Percentiles rank a stretch among this genome's conserved stretches.
Conservation (phyloP, 2,888 invertebrate genomes). For the Caenorhabditis afra region DNA sequence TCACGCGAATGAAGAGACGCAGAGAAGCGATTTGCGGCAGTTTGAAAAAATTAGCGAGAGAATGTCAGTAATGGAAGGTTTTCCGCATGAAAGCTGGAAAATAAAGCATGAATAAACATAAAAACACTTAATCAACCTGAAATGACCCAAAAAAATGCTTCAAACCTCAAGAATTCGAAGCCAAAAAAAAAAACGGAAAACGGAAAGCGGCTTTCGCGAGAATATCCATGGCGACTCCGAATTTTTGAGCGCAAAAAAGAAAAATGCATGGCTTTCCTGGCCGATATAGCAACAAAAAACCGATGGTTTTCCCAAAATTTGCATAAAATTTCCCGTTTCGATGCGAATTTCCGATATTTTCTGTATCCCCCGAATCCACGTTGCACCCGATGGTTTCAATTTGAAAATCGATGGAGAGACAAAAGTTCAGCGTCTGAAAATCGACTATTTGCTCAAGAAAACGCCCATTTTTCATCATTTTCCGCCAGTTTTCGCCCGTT, state of each 20-base stretch:
- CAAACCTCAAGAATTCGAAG: no score
- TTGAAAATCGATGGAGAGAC: not conserved
- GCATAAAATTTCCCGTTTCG: not conserved
- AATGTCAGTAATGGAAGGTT: not conserved
- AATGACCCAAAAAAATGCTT: no score
- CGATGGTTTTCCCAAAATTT: no score
- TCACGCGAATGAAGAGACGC: constrained; percentile 17
- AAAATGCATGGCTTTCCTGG: no score
- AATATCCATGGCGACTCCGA: constrained; percentile 16
- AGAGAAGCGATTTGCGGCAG: constrained; percentile 18
- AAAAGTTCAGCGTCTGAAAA: not conserved
- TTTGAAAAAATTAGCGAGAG: constrained; percentile 1
- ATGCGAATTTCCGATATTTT: not conserved
- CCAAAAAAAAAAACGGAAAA: no score
- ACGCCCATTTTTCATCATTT: not conserved
- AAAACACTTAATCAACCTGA: no score
- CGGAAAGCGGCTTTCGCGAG: not conserved
- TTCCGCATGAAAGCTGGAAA: no score
- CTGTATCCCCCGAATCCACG: no score
- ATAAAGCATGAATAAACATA: no score
- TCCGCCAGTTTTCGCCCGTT: not conserved
- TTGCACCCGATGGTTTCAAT: no score
- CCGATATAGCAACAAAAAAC: no score
- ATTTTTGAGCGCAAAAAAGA: not conserved
- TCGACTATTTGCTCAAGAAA: not conserved